Percentiles rank a stretch among this genome's conserved stretches.
Conservation (phyloP, 30 jellyfish, hydroid and myxozoan genomes). For the Morbakka virulenta region DNA sequence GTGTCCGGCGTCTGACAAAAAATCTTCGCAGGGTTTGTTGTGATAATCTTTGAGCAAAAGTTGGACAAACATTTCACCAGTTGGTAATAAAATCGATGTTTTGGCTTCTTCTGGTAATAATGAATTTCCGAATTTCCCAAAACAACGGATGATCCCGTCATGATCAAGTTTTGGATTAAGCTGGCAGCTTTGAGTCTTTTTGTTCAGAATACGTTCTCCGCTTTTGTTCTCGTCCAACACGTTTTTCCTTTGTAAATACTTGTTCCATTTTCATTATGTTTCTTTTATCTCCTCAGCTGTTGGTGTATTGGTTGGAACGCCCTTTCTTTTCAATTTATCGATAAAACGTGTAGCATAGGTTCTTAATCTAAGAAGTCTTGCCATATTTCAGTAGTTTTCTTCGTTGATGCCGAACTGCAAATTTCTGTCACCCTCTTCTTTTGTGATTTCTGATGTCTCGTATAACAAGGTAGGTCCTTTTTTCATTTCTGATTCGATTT, state of each 20-base stretch:
- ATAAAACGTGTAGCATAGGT: conserved; percentile 17
- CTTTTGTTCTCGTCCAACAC: neutral
- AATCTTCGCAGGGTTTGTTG: neutral
- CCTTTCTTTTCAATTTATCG: neutral
- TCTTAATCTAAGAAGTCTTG: conserved; percentile 10
- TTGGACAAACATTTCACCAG: neutral
- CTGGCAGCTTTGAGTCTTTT: neutral
- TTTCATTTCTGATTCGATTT: conserved; percentile 1
- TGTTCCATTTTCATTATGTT: neutral
- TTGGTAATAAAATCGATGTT: conserved; percentile 13
- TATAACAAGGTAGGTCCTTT: conserved; percentile 1
- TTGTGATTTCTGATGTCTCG: conserved; percentile 9
- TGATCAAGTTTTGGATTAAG: neutral
- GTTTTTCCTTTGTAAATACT: neutral
- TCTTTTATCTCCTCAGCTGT: too few relatives aligned
- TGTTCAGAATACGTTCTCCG: neutral
- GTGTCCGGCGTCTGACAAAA: too few relatives aligned
- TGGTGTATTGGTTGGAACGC: too few relatives aligned
- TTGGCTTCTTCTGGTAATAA: conserved; percentile 6
- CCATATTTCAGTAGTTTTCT: neutral
- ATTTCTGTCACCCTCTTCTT: neutral
- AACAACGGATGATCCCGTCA: conserved; percentile 17
- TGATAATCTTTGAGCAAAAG: conserved; percentile 8
- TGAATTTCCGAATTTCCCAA: conserved; percentile 5
- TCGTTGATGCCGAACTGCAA: conserved; percentile 22